These are phyloP conservation scores for Tylochromis polylepis DNA, from an alignment of 2,113 vertebrate species.

Conservation along the genomic window DNA sequence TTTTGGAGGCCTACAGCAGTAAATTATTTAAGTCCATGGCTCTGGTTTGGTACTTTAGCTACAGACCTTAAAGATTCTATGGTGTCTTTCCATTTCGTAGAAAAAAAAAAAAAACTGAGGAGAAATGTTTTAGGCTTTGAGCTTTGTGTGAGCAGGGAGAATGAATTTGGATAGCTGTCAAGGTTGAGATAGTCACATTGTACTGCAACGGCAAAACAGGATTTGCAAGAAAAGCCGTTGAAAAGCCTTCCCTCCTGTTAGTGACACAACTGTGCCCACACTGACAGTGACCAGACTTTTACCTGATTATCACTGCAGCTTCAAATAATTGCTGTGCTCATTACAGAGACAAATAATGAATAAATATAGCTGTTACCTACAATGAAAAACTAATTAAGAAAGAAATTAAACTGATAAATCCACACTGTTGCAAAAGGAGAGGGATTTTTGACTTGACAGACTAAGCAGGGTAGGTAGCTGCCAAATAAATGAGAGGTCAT, in stretches of 20 bases:
- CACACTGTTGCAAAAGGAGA: not conserved
- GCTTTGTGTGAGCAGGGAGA: slow-evolving; percentile 35
- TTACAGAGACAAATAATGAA: not conserved
- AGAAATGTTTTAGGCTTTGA: slow-evolving; percentile 38
- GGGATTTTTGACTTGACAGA: not conserved
- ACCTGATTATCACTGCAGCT: slow-evolving; percentile 18
- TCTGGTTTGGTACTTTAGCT: slow-evolving; percentile 4
- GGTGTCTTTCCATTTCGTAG: not conserved
- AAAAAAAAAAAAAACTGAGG: slow-evolving; percentile 18
- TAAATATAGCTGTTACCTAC: not conserved
- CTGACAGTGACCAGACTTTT: slow-evolving; percentile 14
- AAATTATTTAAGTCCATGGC: slow-evolving; percentile 1
- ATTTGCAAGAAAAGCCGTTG: not conserved
- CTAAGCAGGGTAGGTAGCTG: not conserved
- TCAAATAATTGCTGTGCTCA: slow-evolving; percentile 36
- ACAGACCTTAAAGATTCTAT: slow-evolving; percentile 2
- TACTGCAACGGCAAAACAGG: slow-evolving; percentile 51
- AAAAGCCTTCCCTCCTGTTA: slow-evolving; percentile 44
- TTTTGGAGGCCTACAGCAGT: not conserved
- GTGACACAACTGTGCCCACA: not conserved
- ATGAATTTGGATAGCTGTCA: slow-evolving; percentile 71
- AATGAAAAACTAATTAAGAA: not conserved
- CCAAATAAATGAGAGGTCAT: not conserved
- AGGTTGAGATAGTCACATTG: slow-evolving; percentile 62
- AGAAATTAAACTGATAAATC: not conserved